A percentile compares a stretch with the other conserved stretches of the same genome.
Conservation (phyloP, 2,797 vertebrate genomes). For the Sternarchorhynchus goeldii region DNA sequence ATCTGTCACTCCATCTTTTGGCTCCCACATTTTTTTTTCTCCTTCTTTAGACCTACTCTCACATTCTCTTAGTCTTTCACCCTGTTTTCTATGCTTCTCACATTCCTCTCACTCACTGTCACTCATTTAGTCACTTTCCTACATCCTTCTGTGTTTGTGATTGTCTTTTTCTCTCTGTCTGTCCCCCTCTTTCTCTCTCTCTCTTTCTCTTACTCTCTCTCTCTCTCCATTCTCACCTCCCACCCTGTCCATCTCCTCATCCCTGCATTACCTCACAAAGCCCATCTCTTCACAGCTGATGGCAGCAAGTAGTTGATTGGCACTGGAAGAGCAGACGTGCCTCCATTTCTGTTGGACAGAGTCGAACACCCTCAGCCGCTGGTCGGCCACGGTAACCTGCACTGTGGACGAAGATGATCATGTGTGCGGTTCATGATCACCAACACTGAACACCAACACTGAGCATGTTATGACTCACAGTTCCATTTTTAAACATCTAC, state of each 20-base stretch:
- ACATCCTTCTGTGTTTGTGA: no score
- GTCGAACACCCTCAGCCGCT: constrained; percentile 82
- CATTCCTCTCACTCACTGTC: no score
- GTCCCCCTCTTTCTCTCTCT: background rate
- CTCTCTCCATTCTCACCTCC: background rate
- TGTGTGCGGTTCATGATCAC: background rate
- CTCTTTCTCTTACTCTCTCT: background rate
- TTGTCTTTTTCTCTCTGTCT: no score
- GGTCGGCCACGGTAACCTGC: constrained; percentile 84
- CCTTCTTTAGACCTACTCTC: background rate
- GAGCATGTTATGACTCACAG: background rate
- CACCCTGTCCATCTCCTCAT: background rate
- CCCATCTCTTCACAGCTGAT: constrained; percentile 92
- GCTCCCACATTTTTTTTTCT: background rate
- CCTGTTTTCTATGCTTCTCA: no score
- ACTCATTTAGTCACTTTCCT: no score
- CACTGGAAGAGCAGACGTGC: constrained; percentile 83
- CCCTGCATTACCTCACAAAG: constrained; percentile 79
- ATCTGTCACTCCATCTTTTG: background rate
- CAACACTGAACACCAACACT: background rate
- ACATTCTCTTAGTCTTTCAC: background rate
- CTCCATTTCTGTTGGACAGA: constrained; percentile 80
- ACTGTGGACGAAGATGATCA: constrained; percentile 69
- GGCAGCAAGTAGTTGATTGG: constrained; percentile 80
- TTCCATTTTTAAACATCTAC: background rate